A percentile compares a stretch with the other conserved stretches of the same genome.
Conservation (phyloP, 2,888 invertebrate species). For the Ceratothoa steindachneri region DNA sequence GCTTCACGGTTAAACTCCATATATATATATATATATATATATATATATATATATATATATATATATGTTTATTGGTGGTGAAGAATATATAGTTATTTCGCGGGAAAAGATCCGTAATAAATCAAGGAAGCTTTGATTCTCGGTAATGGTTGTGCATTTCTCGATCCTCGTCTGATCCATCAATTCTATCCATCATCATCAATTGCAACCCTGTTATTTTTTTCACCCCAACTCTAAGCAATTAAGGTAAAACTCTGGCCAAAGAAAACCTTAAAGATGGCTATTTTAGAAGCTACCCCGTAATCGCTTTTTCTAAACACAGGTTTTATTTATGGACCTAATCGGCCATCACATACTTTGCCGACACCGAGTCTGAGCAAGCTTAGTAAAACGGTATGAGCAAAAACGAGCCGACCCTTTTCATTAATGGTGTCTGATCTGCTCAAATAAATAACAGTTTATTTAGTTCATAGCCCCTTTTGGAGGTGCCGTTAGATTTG, state of each 20-base stretch:
- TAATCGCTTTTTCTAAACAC: constrained; percentile 7
- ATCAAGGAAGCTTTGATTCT: not conserved
- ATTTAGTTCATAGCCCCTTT: too few species aligned
- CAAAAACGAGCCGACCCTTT: too few species aligned
- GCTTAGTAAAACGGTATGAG: too few species aligned
- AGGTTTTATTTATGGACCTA: not conserved
- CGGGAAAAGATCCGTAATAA: not conserved
- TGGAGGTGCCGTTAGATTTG: too few species aligned
- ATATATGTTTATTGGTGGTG: too few species aligned
- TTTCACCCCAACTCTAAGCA: constrained; percentile 3
- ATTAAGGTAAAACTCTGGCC: constrained; percentile 2
- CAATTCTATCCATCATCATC: constrained; percentile 11
- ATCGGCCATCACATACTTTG: too few species aligned
- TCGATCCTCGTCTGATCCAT: not conserved
- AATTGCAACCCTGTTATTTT: constrained; percentile 4
- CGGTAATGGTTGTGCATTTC: not conserved
- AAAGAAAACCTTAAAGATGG: not conserved
- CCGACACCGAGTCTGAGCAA: too few species aligned
- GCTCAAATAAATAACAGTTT: too few species aligned
- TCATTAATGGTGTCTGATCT: too few species aligned
- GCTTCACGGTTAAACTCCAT: too few species aligned
- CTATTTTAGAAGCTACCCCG: not conserved
- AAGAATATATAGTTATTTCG: not conserved
- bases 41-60: constrained; percentile 15
- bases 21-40: too few species aligned